Percentiles rank a stretch among this genome's conserved stretches.
Evolutionary conservation across 2,797 vertebrate genomes (phyloP).

Genomic region (Galaxias olidus): DNA sequence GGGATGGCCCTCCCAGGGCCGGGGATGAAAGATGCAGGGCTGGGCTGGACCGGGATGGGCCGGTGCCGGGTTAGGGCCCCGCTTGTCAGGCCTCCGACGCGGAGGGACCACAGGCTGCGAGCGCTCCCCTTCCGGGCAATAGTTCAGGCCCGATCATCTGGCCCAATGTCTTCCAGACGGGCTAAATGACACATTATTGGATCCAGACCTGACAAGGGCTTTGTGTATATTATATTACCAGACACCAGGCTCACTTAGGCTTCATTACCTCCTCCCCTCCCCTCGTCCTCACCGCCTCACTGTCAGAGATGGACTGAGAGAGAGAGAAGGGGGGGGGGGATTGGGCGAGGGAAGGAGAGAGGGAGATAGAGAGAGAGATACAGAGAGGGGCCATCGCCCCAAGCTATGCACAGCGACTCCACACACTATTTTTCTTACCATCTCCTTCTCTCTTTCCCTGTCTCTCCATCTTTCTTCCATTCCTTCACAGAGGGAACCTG

Average conservation of each 20-base stretch:
- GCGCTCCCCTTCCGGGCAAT: slow-evolving; percentile 94
- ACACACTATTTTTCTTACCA: slow-evolving; percentile 73
- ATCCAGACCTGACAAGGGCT: slow-evolving; percentile 96
- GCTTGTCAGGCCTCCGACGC: slow-evolving; percentile 84
- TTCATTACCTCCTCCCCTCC: slow-evolving; percentile 85
- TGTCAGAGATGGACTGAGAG: too few species aligned
- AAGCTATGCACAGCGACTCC: slow-evolving; percentile 78
- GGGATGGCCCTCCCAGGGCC: slow-evolving; percentile 14
- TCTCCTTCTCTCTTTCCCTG: slow-evolving; percentile 73
- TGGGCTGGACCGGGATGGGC: slow-evolving; percentile 77
- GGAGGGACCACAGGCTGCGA: slow-evolving; percentile 76
- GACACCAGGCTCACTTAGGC: slow-evolving; percentile 93
- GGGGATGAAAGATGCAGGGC: slow-evolving; percentile 55
- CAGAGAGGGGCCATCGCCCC: slow-evolving; percentile 71
- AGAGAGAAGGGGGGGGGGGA: too few species aligned
- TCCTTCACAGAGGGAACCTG: slow-evolving; percentile 73
- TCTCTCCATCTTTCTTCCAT: slow-evolving; percentile 59
- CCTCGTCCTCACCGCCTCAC: slow-evolving; percentile 57
- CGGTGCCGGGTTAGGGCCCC: slow-evolving; percentile 78
- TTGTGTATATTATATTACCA: slow-evolving; percentile 88
- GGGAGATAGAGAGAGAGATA: slow-evolving; percentile 32
- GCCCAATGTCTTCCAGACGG: slow-evolving; percentile 98
- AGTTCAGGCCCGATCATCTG: slow-evolving; percentile 95
- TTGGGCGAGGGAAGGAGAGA: slow-evolving; percentile 43
- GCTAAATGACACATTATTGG: slow-evolving; percentile 99